These are phyloP conservation scores for Tiliacea citrago DNA, from an alignment of 2,888 invertebrate species.

Conservation along the genomic window DNA sequence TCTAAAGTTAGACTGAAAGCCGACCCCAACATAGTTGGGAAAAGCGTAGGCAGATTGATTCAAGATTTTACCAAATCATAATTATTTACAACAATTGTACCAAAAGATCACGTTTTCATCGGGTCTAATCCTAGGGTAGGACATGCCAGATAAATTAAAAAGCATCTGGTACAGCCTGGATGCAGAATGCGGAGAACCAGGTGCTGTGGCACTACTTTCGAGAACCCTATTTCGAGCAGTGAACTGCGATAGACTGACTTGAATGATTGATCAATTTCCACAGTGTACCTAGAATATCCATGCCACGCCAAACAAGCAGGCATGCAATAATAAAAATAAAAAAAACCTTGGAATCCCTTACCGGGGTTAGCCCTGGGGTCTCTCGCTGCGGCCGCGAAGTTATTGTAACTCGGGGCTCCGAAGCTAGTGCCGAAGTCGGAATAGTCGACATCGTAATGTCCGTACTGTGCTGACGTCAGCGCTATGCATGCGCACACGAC, in stretches of 20 bases:
- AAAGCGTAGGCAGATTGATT: too few relatives aligned
- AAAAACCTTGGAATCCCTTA: slow-evolving; percentile 67
- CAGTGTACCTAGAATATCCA: background rate
- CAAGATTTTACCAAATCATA: background rate
- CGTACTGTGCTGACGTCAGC: slow-evolving; percentile 84
- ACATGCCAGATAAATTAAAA: background rate
- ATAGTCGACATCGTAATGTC: slow-evolving; percentile 75
- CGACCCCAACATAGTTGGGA: too few relatives aligned
- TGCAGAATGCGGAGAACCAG: too few relatives aligned
- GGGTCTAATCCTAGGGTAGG: background rate
- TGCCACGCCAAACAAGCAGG: background rate
- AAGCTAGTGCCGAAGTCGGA: slow-evolving; percentile 84
- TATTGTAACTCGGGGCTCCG: slow-evolving; percentile 84
- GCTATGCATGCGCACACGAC: slow-evolving; percentile 85
- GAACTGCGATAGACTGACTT: background rate
- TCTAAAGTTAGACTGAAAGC: too few relatives aligned
- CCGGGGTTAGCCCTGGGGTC: slow-evolving; percentile 91
- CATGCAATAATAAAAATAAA: slow-evolving; percentile 14
- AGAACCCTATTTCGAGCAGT: background rate
- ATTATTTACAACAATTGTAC: background rate
- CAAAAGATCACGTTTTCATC: background rate
- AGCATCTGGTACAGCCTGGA: background rate
- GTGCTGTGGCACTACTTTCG: background rate
- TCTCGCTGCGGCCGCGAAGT: slow-evolving; percentile 84
- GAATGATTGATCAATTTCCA: background rate